Percentiles rank a stretch among this genome's conserved stretches.
phyloP scores from a whole-genome alignment of 2,113 vertebrate genomes.

The Bostrychus sinensis region DNA sequence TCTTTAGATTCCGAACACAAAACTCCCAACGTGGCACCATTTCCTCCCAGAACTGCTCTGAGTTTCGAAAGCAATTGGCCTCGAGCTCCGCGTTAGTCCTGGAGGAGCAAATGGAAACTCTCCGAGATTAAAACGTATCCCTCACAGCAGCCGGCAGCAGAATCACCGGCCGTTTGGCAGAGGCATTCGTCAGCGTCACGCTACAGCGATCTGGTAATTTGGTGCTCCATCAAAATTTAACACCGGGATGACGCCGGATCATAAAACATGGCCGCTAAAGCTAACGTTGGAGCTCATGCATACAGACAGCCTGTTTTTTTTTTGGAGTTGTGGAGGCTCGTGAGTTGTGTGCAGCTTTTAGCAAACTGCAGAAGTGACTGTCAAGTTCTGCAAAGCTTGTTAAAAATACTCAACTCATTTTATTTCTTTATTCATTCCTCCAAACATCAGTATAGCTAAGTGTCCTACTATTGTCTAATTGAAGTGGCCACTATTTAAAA shows the following conservation, averaged over 20 bases:
- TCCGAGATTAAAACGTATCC: conserved; percentile 39
- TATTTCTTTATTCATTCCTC: too few relatives aligned
- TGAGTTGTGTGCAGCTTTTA: conserved; percentile 10
- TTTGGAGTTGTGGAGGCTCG: conserved; percentile 12
- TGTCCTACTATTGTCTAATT: too few relatives aligned
- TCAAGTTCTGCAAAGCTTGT: background rate
- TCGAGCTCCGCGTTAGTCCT: conserved; percentile 3
- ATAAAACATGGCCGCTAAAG: background rate
- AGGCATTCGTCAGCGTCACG: conserved; percentile 56
- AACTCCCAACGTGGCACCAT: conserved; percentile 16
- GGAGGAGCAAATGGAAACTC: conserved; percentile 27
- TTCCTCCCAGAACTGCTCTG: conserved; percentile 14
- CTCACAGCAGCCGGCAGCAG: conserved; percentile 19
- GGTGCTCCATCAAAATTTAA: conserved; percentile 62
- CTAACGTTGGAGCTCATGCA: conserved; percentile 14
- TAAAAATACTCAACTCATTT: too few relatives aligned
- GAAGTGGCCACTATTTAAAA: too few relatives aligned
- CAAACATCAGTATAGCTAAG: too few relatives aligned
- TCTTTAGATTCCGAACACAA: conserved; percentile 5
- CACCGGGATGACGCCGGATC: conserved; percentile 31
- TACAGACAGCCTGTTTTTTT: conserved; percentile 25
- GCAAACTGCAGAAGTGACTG: background rate
- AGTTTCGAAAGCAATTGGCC: conserved; percentile 24
- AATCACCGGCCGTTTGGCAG: conserved; percentile 22
- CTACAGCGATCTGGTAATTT: conserved; percentile 55